Evolutionary conservation across 2,113 vertebrate genomes (phyloP), one percentile per base, ranked within the genome.

Genomic region (Pseudolaguvia tuberculata): DNA sequence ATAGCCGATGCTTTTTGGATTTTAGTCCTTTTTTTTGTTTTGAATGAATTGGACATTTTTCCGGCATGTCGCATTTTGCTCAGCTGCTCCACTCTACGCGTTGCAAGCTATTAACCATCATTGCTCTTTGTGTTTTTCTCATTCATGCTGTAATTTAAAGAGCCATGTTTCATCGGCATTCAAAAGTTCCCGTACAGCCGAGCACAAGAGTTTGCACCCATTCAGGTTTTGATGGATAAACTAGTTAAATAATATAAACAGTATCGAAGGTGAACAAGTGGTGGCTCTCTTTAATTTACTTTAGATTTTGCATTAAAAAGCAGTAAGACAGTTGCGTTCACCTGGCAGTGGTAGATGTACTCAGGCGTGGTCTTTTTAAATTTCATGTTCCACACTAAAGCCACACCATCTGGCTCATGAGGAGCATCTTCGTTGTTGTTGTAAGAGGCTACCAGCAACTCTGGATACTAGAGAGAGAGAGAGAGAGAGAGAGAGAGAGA

Each of bases 321-420:
- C 20, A 48, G n/a, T 25, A 8, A 21, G 14, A 31, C 29, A 48
- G 11, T 18, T 17, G 13, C 82, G 25, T 78, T 76, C 91, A 98
- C 96, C 95, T 97, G 95, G 85, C 97, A 98, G 83, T 98, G 96
- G 85, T 97, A 98, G 87, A 98, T 91, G 82, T 98, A 98, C 77
- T 99, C 97, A 3, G 96, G 95, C 3, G 96, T 98, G 78, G 90
- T 89, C 90, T 98, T 98, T 90, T 97, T 99, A 80, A 98, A 99
- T 85, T 99, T 99, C 89, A 96, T 98, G 88, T 99, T 98, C 96
- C 97, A 98, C 56, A 98, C 94, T 76, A 98, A 89, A 58, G 94
- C 94, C 23, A 98, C 94, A 0, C 97, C 97, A 63, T 98, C 97
- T 2, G 96, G 97, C 75, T 99, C 97, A 79, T 99, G 95, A 21